Base-by-base conservation (phyloP, 2,113 vertebrate species). In the Montifringilla adamsi region DNA sequence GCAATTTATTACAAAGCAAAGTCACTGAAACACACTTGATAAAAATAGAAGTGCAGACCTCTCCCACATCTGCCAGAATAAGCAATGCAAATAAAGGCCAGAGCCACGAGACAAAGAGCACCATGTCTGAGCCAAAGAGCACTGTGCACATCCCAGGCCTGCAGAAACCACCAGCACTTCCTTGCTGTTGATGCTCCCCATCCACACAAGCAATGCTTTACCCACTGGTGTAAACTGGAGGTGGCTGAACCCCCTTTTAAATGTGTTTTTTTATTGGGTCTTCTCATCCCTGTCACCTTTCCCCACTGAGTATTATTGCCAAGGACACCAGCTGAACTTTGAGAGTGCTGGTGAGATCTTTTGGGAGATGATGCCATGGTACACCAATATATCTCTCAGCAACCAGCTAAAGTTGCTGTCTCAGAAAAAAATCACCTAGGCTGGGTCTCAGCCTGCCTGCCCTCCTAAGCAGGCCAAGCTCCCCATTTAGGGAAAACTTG, bases 321-420 rank as follows among this genome's bases (percentile, higher is more conserved):
- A 37, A 74, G 46, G 6, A 24, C 3, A 2, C 46, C 0, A 0
- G 63, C 55, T 43, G 43, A 66, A 22, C n/a, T 15, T 5, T 0
- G 10, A 50, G 24, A 60, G 44, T 2, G 26, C 16, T 19, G 23
- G 18, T 4, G 70, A 33, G 19, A 49, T 7, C 59, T 30, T 35
- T 2, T 8, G 41, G 58, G 76, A 55, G 68, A 24, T 43, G 55
- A 16, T 6, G 2, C n/a, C n/a, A 22, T 0, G 1, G 21, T 3
- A 18, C 1, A 44, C 22, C 44, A 55, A 4, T 2, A 41, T 14
- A 60, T 28, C 49, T 49, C 62, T 27, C n/a, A 76, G 77, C 28
- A 78, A 50, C 28, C 46, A 49, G 5, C 52, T 66, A 0, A 33
- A 79, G 43, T 6, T 37, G 21, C 37, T 56, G 59, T 59, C 39